Base-by-base conservation (phyloP, 2,113 vertebrate species). In the Tangachromis dhanisi region DNA sequence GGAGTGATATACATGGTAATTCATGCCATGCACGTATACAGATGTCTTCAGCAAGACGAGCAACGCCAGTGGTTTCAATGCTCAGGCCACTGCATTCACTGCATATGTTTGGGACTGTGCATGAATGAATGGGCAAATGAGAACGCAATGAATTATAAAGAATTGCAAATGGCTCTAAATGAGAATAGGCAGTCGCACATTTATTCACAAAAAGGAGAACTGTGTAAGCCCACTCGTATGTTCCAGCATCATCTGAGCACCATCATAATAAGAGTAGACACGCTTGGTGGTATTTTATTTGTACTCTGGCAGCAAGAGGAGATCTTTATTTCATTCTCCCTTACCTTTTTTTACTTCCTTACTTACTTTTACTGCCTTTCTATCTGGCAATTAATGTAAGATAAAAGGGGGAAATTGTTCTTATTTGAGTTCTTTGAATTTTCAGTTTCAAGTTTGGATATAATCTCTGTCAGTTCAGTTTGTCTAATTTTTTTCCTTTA, bases 361-460 rank as follows among this genome's bases (percentile, higher is more conserved):
- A 0, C 31, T 53, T 9, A 1, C 51, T 73, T 7, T 29, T 71
- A 3, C 38, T 29, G 8, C 31, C 24, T n/a, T 13, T 81, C 82
- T 83, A 26, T 42, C 71, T 82, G 68, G 26, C 83, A 87, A 33
- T 81, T 90, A 24, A 82, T 84, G 83, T 35, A 49, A 33, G 49
- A 88, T 76, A 51, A 86, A 88, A 85, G 9, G 51, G 35, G 81
- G 7, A 84, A 81, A 40, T 38, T 5, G 11, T 51, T 80, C 54
- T 86, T 83, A 84, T 88, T 85, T 81, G 24, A 90, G 85, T 92
- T 88, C 59, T 76, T 76, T 76, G 40, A 76, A 35, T 81, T 83
- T 54, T n/a, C 35, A 26, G 31, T 35, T 19, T 81, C 83, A 80
- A 84, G 24, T 57, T 31, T 78, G 49, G 82, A 82, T 91, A 85